Percentiles rank a stretch among this genome's conserved stretches.
Conservation (phyloP, 2,113 vertebrate species). For the Talpa occidentalis region DNA sequence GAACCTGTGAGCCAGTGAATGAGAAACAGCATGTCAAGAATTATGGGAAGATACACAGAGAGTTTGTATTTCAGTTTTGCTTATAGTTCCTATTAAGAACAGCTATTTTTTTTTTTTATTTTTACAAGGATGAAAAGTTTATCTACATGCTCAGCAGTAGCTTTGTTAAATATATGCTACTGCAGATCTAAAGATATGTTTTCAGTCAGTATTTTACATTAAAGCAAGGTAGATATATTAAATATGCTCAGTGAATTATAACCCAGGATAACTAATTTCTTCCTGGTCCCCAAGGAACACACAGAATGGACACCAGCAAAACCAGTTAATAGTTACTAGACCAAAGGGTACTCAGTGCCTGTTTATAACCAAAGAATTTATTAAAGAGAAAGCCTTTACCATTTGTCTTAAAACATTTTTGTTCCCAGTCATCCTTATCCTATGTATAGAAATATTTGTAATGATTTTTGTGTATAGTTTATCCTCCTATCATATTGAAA, state of each 20-base stretch:
- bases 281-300: not conserved
- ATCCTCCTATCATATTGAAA: slow-evolving; percentile 1
- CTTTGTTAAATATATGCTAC: slow-evolving; percentile 40
- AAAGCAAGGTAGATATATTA: not conserved
- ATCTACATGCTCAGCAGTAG: slow-evolving; percentile 11
- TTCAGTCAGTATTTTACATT: slow-evolving; percentile 50
- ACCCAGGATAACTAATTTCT: slow-evolving; percentile 9
- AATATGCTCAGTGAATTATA: not conserved
- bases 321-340: slow-evolving; percentile 39
- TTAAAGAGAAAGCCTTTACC: slow-evolving; percentile 57
- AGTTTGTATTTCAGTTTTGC: slow-evolving; percentile 44
- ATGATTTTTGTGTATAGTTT: not conserved
- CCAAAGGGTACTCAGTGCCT: not conserved
- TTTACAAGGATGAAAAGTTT: slow-evolving; percentile 54
- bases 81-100: slow-evolving; percentile 29
- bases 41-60: not conserved
- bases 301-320: slow-evolving; percentile 59
- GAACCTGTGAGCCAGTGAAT: slow-evolving; percentile 11
- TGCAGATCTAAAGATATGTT: slow-evolving; percentile 34
- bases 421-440: not conserved
- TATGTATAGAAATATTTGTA: not conserved
- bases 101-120: slow-evolving; percentile 1
- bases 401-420: slow-evolving; percentile 50
- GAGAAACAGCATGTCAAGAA: not conserved
- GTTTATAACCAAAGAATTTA: slow-evolving; percentile 74